phyloP scores from a whole-genome alignment of 2,113 vertebrate genomes.

The Peromyscus polionotus region DNA sequence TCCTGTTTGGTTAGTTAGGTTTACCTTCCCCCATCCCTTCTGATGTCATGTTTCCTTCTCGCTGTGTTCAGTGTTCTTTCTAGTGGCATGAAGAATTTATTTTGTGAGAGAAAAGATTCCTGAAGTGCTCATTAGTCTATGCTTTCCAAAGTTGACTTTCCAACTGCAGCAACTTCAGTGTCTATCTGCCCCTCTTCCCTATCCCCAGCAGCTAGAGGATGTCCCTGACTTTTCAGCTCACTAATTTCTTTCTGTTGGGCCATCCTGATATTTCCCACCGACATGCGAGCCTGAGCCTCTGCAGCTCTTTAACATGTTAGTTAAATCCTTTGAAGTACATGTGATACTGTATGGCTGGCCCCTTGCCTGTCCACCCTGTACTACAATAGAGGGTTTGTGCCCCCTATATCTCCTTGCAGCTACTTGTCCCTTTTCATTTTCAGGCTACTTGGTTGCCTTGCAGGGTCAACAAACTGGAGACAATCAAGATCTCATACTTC shows the following conservation, averaged over 20 bases:
- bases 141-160: background rate
- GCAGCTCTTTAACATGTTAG: background rate
- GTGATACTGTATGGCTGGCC: background rate
- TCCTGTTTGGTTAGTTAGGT: background rate
- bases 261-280: background rate
- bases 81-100: background rate
- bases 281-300: background rate
- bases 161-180: background rate
- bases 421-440: background rate
- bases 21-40: background rate
- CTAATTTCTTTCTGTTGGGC: background rate
- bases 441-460: background rate
- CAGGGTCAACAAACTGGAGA: background rate
- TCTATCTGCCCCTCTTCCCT: background rate
- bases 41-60: background rate
- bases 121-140: background rate
- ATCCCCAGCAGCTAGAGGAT: background rate
- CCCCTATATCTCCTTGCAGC: background rate
- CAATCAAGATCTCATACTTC: background rate
- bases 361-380: too few relatives aligned
- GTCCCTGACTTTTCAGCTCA: background rate
- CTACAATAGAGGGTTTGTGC: background rate
- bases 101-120: too few relatives aligned
- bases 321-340: background rate
- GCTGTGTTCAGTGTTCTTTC: background rate